Evolutionary conservation across 2,113 vertebrate genomes (phyloP).

Genomic region (Apodemus sylvaticus): DNA sequence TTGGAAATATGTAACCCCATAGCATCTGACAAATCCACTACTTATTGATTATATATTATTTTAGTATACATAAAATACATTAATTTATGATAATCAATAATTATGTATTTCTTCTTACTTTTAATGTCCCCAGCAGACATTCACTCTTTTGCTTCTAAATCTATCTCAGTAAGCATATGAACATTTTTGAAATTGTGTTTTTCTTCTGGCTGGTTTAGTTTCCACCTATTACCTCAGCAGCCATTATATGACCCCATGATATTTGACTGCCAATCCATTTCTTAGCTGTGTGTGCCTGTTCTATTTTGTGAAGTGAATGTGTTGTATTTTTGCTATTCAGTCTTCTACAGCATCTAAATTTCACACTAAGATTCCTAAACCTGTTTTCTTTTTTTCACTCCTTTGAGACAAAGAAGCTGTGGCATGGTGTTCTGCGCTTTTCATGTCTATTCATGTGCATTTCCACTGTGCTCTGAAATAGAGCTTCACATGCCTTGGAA

Average conservation of each 20-base stretch:
- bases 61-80: background rate
- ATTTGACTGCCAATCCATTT: background rate
- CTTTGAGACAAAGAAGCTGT: background rate
- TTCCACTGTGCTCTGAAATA: background rate
- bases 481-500: background rate
- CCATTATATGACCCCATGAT: background rate
- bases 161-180: background rate
- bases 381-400: background rate
- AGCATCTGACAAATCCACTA: background rate
- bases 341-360: background rate
- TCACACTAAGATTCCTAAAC: background rate
- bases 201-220: background rate
- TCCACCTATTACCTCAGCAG: background rate
- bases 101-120: background rate
- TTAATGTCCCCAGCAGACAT: background rate
- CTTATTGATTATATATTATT: background rate
- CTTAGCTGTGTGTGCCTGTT: background rate
- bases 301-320: background rate
- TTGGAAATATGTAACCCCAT: background rate
- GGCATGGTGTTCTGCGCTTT: background rate
- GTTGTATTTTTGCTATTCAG: background rate
- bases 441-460: background rate
- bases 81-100: background rate
- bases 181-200: background rate
- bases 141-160: background rate